These are phyloP conservation scores for Ciconia maguari DNA, from an alignment of 2,113 vertebrate genomes.

Conservation along the genomic window DNA sequence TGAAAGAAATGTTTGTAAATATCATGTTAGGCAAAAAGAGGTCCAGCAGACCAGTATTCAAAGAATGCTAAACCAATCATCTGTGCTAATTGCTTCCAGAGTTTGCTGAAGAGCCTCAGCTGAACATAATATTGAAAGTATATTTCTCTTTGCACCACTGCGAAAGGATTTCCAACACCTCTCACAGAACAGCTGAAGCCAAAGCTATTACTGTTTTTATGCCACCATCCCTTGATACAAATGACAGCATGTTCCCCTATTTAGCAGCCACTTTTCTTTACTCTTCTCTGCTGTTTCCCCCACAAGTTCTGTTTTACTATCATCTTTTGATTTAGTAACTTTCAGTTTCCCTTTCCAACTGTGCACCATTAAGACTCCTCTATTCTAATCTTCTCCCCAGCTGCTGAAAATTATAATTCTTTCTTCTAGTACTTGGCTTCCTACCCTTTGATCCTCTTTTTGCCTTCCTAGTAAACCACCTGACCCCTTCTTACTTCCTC, in stretches of 20 bases:
- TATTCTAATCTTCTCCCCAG: conserved; percentile 32
- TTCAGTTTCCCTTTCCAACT: background rate
- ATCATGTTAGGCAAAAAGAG: background rate
- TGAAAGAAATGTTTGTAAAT: background rate
- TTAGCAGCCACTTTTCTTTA: background rate
- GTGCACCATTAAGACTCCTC: background rate
- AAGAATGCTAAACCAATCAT: background rate
- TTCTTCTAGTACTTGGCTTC: background rate
- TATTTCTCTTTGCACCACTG: background rate
- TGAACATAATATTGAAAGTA: background rate
- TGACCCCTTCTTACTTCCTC: conserved; percentile 15
- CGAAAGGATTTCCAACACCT: background rate
- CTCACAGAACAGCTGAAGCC: background rate
- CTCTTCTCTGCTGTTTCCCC: background rate
- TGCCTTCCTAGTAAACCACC: background rate
- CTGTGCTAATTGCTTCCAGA: background rate
- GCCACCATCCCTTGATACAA: background rate
- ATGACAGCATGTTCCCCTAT: background rate
- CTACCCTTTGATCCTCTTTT: conserved; percentile 13
- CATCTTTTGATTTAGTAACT: conserved; percentile 23
- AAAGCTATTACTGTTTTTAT: background rate
- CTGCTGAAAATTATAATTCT: conserved; percentile 31
- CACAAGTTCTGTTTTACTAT: background rate
- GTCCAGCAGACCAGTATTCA: background rate
- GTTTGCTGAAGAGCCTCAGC: background rate